Evolutionary conservation across 2,797 vertebrate species (phyloP).

Genomic region (Naso thynnoides): DNA sequence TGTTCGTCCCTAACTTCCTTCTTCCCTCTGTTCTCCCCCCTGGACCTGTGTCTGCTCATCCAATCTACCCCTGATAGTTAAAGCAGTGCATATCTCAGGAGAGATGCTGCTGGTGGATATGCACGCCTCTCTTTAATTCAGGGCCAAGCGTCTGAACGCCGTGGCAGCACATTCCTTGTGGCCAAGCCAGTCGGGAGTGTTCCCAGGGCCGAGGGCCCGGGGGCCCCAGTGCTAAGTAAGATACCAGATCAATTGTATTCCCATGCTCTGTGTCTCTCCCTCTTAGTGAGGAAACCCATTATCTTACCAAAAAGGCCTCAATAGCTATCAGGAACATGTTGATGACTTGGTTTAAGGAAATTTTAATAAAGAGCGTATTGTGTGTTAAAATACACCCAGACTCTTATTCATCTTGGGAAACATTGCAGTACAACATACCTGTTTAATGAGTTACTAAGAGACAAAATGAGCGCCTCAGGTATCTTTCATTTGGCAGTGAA

Average conservation of each 20-base stretch:
- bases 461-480: constrained; percentile 1
- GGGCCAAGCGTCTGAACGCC: constrained; percentile 84
- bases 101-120: constrained; percentile 83
- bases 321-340: constrained; percentile 62
- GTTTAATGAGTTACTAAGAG: constrained; percentile 6
- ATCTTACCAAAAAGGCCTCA: constrained; percentile 67
- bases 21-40: constrained; percentile 44
- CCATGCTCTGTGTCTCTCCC: constrained; percentile 78
- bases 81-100: constrained; percentile 85
- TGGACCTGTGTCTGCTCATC: constrained; percentile 81
- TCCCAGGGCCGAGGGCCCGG: constrained; percentile 81
- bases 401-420: constrained; percentile 8
- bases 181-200: constrained; percentile 80
- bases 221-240: constrained; percentile 85
- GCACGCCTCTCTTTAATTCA: constrained; percentile 83
- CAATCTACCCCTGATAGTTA: constrained; percentile 85
- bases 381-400: constrained; percentile 29
- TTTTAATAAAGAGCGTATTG: constrained; percentile 49
- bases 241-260: constrained; percentile 85
- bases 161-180: constrained; percentile 84
- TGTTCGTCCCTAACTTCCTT: constrained; percentile 52
- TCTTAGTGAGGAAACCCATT: constrained; percentile 74
- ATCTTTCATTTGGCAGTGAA: constrained; percentile 7
- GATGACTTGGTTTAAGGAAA: constrained; percentile 44
- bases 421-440: not conserved